Evolutionary conservation across 2,888 invertebrate species (phyloP).

Genomic region (Stegophylla sp.): DNA sequence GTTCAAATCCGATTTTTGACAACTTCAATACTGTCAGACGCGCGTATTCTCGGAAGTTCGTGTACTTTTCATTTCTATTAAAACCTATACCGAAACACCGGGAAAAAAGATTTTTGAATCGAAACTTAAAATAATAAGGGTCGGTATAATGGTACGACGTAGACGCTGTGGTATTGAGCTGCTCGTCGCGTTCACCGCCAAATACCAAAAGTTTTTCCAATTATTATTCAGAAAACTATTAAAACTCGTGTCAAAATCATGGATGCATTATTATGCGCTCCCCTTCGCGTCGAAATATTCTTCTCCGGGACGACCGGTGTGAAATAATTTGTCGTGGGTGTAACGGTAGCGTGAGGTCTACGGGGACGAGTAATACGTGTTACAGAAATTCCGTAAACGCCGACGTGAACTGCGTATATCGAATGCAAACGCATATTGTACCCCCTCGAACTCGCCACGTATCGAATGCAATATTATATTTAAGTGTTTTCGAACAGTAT

Average conservation of each 20-base stretch:
- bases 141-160: conserved; percentile 1
- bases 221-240: conserved; percentile 2
- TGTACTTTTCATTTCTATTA: conserved; percentile 15
- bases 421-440: no score
- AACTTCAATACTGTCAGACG: background rate
- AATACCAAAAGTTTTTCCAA: background rate
- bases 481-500: no score
- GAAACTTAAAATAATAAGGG: background rate
- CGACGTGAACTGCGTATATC: no score
- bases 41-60: background rate
- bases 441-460: no score
- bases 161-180: conserved; percentile 22
- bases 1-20: background rate
- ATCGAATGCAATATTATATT: no score
- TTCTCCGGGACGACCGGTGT: no score
- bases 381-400: no score
- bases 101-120: conserved; percentile 13
- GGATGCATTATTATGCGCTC: background rate
- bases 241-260: background rate
- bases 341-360: no score
- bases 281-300: no score
- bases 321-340: no score
- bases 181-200: conserved; percentile 2
- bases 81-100: background rate
- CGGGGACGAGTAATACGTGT: no score